Evolutionary conservation across 2,888 invertebrate genomes (phyloP).

Genomic region (Cremastobaeus sp.): DNA sequence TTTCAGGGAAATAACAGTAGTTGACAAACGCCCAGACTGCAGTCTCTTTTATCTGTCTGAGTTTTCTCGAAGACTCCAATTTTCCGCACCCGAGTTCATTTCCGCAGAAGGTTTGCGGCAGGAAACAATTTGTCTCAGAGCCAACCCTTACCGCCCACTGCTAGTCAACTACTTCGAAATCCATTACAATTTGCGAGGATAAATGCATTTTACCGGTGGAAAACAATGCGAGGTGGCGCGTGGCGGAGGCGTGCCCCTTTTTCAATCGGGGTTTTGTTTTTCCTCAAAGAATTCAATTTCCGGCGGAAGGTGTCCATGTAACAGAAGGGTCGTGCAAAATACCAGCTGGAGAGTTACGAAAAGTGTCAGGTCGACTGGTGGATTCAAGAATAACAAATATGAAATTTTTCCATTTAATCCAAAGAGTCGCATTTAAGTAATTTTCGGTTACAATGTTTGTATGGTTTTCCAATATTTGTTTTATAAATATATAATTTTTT

Average conservation of each 20-base stretch:
- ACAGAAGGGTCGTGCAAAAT: too few species aligned
- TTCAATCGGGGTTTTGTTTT: constrained; percentile 43
- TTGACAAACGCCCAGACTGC: too few species aligned
- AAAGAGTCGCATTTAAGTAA: too few species aligned
- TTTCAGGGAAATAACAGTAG: too few species aligned
- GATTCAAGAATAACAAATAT: too few species aligned
- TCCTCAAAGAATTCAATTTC: constrained; percentile 39
- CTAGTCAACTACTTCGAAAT: not conserved
- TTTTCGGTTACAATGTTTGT: too few species aligned
- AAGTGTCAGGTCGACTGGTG: too few species aligned
- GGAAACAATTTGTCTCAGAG: constrained; percentile 32
- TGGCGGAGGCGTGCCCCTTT: constrained; percentile 44
- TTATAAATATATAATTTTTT: too few species aligned
- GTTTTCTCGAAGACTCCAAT: constrained; percentile 5
- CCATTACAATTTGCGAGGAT: constrained; percentile 33
- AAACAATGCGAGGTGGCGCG: constrained; percentile 44
- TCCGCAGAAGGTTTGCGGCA: constrained; percentile 28
- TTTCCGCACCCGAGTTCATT: not conserved
- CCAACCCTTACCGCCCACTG: constrained; percentile 19
- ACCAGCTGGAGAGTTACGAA: too few species aligned
- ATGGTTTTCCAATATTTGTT: too few species aligned
- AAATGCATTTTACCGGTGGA: constrained; percentile 26
- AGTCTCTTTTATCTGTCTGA: constrained; percentile 7
- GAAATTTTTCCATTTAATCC: too few species aligned
- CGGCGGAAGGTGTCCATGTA: constrained; percentile 50